Base-by-base conservation (phyloP, 2,888 invertebrate genomes). In the Apodemia zela region DNA sequence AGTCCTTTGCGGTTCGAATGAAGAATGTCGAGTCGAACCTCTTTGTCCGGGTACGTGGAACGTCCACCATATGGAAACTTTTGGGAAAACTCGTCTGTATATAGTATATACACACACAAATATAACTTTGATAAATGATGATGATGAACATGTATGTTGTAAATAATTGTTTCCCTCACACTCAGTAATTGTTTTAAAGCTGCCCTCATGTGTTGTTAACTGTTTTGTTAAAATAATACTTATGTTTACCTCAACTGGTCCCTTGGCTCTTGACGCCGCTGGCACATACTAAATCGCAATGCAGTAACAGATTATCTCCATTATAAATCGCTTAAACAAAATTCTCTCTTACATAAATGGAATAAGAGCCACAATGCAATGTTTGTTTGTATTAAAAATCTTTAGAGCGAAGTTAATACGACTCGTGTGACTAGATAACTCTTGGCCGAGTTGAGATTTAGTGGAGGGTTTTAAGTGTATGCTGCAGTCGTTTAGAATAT, bases 241-340 rank as follows among this genome's bases (percentile, higher is more conserved):
- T 66, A 65, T 68, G 68, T 65, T 65, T 67, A 66, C 68, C 66
- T 63, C 62, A 62, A 65, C 60, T 45, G 62, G 61, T 66, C 68
- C 68, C 67, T 59, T 66, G 66, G 66, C 66, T 63, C 62, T 66
- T 66, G 65, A 62, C 45, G 63, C 65, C 66, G 63, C 64, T 68
- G 62, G 66, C 57, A 65, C 42, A 42, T 42, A 42, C 42, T 67
- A 66, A 66, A 61, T 58, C 58, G 62, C 35, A 18, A 58, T 35
- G 42, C 42, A 42, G 58, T 62, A 47, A 62, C 45, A 59, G 58
- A 33, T 62, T 62, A 62, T 54, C 62, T 57, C 51, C 42, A 58
- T 58, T 18, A 8, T 15, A 8, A 62, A 25, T 33, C 10, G 15
- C 13, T 18, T 18, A 18, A 33, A 21, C 7, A 58, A 29, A 58